phyloP scores from a whole-genome alignment of 2,888 invertebrate genomes.

The Metellina segmentata region DNA sequence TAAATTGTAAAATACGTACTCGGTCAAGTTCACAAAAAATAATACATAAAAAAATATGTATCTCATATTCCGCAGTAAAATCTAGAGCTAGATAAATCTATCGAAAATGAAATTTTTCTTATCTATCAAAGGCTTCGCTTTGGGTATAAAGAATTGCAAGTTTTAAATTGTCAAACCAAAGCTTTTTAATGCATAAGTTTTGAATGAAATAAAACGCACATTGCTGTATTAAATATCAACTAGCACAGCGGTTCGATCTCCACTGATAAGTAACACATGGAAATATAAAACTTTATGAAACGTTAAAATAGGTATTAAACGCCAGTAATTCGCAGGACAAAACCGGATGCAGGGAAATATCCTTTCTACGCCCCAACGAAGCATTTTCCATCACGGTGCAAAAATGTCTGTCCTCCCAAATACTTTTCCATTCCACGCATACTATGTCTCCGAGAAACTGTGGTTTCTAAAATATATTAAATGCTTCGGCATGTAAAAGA shows the following conservation, averaged over 20 bases:
- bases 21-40: no score
- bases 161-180: no score
- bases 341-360: constrained; percentile 16
- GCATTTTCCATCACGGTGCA: constrained; percentile 12
- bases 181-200: background rate
- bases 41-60: no score
- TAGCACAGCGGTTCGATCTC: background rate
- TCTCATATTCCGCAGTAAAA: no score
- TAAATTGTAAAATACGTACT: no score
- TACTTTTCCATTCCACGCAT: constrained; percentile 21
- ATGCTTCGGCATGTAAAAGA: constrained; percentile 32
- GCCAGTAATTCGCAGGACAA: background rate
- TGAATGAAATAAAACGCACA: background rate
- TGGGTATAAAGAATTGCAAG: no score
- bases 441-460: constrained; percentile 4
- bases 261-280: no score
- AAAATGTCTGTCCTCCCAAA: constrained; percentile 6
- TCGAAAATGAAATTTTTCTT: no score
- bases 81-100: no score
- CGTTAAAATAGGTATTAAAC: no score
- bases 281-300: no score
- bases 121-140: no score
- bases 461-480: constrained; percentile 55
- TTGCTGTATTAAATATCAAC: background rate
- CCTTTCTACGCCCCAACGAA: background rate